Base-by-base conservation (phyloP, 2,888 invertebrate species). In the Synergus laeviventris region DNA sequence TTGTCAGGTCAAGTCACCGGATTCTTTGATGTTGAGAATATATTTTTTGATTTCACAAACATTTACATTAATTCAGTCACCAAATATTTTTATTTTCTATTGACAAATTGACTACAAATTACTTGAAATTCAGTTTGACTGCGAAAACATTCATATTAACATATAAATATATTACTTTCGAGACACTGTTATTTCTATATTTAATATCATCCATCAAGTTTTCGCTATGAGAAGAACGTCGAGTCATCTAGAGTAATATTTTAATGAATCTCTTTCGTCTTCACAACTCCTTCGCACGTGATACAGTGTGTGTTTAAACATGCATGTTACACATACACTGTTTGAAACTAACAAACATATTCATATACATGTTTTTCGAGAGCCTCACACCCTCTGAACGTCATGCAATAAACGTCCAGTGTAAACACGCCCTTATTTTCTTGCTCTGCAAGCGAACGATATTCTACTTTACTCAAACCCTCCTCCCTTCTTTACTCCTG, bases 251-350 rank as follows among this genome's bases (percentile, higher is more conserved):
- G 49, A 70, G 49, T 70, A 54, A 70, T 70, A 70, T 70, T 70
- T 70, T 70, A 70, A 70, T 70, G 70, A 70, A 70, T 70, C 70
- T 70, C 70, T 70, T 49, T 70, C 70, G 49, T 70, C 31, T 49
- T 49, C 70, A 70, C 31, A 45, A 70, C n/a, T 49, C 49, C n/a
- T 54, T 70, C 54, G 31, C 49, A n/a, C 45, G 36, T 49, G 31
- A n/a, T n/a, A 49, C 4, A 36, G 49, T 70, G 70, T 70, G 16
- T 66, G 12, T 70, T 70, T 36, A 70, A 70, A 18, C 49, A 70
- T 49, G 49, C 49, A 54, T 36, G 12, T 18, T n/a, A 70, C 49
- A 70, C 49, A 31, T 5, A 42, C 16, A 16, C 2, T 14, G 16
- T 16, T 16, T 31, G 7, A 9, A n/a, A 70, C 31, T 49, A 36